Percentiles rank a stretch among this genome's conserved stretches.
phyloP scores from a whole-genome alignment of 2,113 vertebrate species.

The Uria lomvia region DNA sequence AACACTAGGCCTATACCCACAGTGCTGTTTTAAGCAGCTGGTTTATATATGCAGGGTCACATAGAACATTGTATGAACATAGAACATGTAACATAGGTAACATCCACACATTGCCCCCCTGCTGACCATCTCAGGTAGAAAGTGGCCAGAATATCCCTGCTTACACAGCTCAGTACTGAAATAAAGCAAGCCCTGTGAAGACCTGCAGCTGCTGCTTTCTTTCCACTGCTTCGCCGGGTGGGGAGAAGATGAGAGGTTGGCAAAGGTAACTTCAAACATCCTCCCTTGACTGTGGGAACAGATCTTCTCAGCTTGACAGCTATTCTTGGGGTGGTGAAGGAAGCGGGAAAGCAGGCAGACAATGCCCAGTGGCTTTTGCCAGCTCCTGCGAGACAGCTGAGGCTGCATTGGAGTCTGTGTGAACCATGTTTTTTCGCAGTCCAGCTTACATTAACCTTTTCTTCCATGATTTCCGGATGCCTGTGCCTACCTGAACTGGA shows the following conservation, averaged over 20 bases:
- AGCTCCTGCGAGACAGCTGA: neutral
- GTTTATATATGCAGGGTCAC: neutral
- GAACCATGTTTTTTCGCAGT: neutral
- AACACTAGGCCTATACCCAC: neutral
- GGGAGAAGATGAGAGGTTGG: neutral
- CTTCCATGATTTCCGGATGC: neutral
- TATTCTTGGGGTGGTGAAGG: neutral
- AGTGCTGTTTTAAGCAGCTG: neutral
- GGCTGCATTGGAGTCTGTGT: neutral
- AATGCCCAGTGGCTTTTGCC: neutral
- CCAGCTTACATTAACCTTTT: neutral
- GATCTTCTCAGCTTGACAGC: neutral
- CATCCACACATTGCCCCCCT: neutral
- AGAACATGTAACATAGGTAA: neutral
- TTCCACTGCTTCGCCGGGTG: rapidly evolving
- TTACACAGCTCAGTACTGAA: neutral
- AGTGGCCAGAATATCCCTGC: neutral
- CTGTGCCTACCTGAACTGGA: neutral
- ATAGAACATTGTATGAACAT: no score
- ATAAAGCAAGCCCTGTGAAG: neutral
- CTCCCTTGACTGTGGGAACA: neutral
- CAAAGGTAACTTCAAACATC: neutral
- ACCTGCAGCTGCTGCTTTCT: neutral
- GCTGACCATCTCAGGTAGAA: neutral
- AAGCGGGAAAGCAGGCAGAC: neutral